These are phyloP conservation scores for Hydraecia micacea DNA, from an alignment of 2,888 invertebrate genomes.

Conservation along the genomic window DNA sequence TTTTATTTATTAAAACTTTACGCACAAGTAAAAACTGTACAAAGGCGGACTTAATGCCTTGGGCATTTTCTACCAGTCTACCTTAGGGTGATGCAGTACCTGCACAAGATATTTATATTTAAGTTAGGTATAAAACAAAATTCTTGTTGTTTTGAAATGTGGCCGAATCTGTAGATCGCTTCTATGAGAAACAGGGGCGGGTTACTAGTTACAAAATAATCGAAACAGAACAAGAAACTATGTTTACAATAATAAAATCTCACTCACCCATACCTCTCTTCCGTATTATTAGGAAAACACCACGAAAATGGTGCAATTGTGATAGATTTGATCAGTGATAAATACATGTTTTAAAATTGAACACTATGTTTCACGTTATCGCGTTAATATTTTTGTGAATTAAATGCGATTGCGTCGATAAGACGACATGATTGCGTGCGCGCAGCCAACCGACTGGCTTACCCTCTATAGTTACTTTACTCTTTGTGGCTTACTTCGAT, in stretches of 20 bases:
- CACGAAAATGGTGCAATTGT: constrained; percentile 82
- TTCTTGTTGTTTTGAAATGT: background rate
- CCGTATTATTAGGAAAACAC: constrained; percentile 79
- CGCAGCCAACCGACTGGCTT: constrained; percentile 55
- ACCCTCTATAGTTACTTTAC: too few species aligned
- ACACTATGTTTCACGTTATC: constrained; percentile 43
- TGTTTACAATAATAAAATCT: background rate
- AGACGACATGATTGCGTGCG: constrained; percentile 57
- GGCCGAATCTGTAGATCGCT: background rate
- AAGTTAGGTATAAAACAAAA: too few species aligned
- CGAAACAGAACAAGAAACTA: background rate
- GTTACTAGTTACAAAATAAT: background rate
- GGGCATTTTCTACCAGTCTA: too few species aligned
- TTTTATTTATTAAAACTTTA: too few species aligned
- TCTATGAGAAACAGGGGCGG: background rate
- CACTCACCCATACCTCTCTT: constrained; percentile 72
- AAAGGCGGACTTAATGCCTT: too few species aligned
- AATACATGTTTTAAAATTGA: constrained; percentile 64
- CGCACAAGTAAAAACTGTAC: too few species aligned
- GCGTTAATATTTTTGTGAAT: constrained; percentile 17
- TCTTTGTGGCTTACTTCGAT: constrained; percentile 30
- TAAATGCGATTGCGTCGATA: constrained; percentile 44
- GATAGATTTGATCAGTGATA: constrained; percentile 67
- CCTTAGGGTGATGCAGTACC: too few species aligned
- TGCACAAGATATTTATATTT: background rate